Evolutionary conservation across 2,113 vertebrate species (phyloP).

Genomic region (Xiphias gladius): DNA sequence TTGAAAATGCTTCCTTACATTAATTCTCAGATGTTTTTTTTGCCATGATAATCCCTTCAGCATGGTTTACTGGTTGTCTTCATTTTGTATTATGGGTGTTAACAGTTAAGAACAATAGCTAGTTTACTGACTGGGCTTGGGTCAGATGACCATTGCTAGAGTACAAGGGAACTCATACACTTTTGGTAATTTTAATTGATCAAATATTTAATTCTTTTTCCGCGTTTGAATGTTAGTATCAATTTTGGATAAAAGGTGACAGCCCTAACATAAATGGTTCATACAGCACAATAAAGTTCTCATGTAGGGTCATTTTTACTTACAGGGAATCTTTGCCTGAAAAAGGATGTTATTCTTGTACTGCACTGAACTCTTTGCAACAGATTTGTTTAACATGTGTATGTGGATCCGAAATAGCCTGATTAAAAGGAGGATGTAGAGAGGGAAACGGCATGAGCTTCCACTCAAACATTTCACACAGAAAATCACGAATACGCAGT

Average conservation of each 20-base stretch:
- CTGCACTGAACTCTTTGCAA: constrained; percentile 1
- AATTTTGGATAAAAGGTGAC: background rate
- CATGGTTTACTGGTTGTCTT: too few relatives aligned
- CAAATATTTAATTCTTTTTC: too few relatives aligned
- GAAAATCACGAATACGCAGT: constrained; percentile 48
- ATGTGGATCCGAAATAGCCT: constrained; percentile 11
- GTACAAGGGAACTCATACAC: too few relatives aligned
- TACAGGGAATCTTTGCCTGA: background rate
- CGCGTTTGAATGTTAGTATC: too few relatives aligned
- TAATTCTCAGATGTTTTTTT: too few relatives aligned
- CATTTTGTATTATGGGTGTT: too few relatives aligned
- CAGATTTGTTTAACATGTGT: constrained; percentile 15
- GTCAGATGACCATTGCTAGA: too few relatives aligned
- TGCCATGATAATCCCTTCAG: too few relatives aligned
- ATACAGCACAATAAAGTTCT: background rate
- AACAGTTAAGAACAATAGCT: too few relatives aligned
- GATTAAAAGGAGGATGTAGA: constrained; percentile 43
- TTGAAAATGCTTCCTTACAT: too few relatives aligned
- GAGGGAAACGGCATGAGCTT: constrained; percentile 24
- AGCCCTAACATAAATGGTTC: background rate
- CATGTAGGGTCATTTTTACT: background rate
- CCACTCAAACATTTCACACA: constrained; percentile 24
- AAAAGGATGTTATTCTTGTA: background rate
- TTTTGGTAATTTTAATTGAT: too few relatives aligned
- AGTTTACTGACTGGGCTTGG: too few relatives aligned